Evolutionary conservation across 2,113 vertebrate species (phyloP).

Genomic region (Anoura caudifer): DNA sequence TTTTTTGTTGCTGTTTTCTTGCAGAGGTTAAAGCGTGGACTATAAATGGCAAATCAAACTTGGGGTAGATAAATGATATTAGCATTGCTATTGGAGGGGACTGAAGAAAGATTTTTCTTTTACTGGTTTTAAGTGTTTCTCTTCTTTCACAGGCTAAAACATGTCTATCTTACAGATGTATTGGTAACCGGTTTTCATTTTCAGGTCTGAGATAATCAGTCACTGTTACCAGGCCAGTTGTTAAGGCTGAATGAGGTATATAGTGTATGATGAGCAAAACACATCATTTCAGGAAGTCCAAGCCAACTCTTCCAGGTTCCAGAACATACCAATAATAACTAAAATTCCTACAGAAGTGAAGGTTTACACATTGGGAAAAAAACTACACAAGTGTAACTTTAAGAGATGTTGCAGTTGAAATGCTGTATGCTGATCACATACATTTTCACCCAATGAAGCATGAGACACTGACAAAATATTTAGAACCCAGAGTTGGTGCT

Average conservation of each 20-base stretch:
- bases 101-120: background rate
- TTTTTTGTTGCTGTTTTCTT: slow-evolving; percentile 1
- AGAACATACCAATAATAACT: background rate
- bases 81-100: background rate
- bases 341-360: background rate
- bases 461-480: slow-evolving; percentile 54
- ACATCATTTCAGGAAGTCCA: background rate
- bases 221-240: background rate
- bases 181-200: slow-evolving; percentile 19
- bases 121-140: background rate
- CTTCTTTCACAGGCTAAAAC: background rate
- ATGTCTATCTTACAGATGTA: slow-evolving; percentile 17
- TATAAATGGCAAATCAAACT: slow-evolving; percentile 38
- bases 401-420: background rate
- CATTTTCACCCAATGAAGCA: slow-evolving; percentile 34
- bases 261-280: background rate
- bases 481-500: slow-evolving; percentile 15
- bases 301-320: background rate
- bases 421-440: background rate
- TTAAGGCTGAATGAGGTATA: background rate
- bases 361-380: background rate
- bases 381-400: background rate
- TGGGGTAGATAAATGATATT: background rate
- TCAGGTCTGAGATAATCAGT: background rate
- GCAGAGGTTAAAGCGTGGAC: slow-evolving; percentile 31